A percentile compares a stretch with the other conserved stretches of the same genome.
phyloP scores from a whole-genome alignment of 2,113 vertebrate species.

The Gnathonemus longibarbis region DNA sequence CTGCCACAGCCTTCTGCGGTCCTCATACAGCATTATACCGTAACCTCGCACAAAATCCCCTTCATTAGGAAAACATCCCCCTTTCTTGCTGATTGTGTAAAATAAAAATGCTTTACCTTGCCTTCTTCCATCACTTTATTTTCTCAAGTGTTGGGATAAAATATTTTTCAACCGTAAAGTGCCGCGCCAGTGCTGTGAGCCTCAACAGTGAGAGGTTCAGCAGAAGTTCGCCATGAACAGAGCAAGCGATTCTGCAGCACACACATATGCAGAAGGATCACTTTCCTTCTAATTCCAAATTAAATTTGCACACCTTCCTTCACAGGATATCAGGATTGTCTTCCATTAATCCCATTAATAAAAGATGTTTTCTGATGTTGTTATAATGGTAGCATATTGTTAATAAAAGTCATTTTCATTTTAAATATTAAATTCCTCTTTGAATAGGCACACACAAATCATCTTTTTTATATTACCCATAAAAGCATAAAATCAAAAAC shows the following conservation, averaged over 20 bases:
- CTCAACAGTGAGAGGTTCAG: neutral
- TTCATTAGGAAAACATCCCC: neutral
- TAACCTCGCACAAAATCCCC: neutral
- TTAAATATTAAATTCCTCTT: neutral
- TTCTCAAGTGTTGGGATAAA: neutral
- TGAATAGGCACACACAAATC: neutral
- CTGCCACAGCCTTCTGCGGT: neutral
- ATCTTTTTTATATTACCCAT: neutral
- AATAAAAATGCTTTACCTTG: neutral
- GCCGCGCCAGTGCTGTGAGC: neutral
- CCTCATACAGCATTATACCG: neutral
- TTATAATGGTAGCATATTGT: neutral
- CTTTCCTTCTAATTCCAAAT: neutral
- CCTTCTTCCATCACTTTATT: neutral
- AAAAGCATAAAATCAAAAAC: neutral
- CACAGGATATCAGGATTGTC: neutral
- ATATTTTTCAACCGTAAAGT: neutral
- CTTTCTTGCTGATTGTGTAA: conserved; percentile 1
- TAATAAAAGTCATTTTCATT: neutral
- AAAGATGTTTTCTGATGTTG: neutral
- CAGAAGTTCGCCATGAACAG: neutral
- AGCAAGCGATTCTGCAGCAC: neutral
- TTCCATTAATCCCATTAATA: neutral
- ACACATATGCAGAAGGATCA: neutral
- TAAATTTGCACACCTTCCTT: neutral